Base-by-base conservation (phyloP, 1,140 invertebrate species). In the Papilio machaon region DNA sequence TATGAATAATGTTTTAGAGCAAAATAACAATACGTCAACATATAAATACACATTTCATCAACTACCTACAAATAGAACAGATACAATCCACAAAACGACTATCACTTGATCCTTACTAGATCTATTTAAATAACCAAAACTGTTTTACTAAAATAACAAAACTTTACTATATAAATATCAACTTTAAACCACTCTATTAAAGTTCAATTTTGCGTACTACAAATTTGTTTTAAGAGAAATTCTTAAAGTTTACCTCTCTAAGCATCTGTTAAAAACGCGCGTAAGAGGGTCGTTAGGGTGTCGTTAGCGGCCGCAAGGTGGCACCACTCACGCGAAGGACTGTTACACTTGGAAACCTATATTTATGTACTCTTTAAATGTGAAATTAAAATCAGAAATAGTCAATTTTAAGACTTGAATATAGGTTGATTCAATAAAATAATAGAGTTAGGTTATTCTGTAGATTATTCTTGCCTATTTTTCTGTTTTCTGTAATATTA, bases 211-310 rank as follows among this genome's bases (percentile, higher is more conserved):
- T 11, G 64, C 6, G 6, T 35, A 23, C 30, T 35, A 60, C 58
- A 19, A 19, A 19, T 54, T 54, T 54, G 64, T 70, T 67, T 13
- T 60, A 60, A 19, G n/a, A 35, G 64, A 67, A 70, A 17, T 35
- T 67, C 64, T 35, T 67, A 17, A 1, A 11, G 13, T 35, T 19
- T 6, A 35, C n/a, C 30, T 17, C 30, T 64, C 60, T 70, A 70
- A 70, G 64, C 64, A 70, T 70, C 64, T 70, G 64, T 70, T 67
- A 38, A 30, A 70, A 70, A 35, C 64, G 30, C 13, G 30, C n/a
- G 64, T 70, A 38, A 70, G 64, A 70, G 64, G 64, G 64, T 70
- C 64, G 64, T 70, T 70, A 70, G 64, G 64, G 38, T 70, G 64
- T 70, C 64, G 30, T 70, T 70, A 70, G 64, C 64, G 64, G 64